Evolutionary conservation across 2,113 vertebrate genomes (phyloP), one percentile per base, ranked within the genome.

Genomic region (Megatriorchis doriae): DNA sequence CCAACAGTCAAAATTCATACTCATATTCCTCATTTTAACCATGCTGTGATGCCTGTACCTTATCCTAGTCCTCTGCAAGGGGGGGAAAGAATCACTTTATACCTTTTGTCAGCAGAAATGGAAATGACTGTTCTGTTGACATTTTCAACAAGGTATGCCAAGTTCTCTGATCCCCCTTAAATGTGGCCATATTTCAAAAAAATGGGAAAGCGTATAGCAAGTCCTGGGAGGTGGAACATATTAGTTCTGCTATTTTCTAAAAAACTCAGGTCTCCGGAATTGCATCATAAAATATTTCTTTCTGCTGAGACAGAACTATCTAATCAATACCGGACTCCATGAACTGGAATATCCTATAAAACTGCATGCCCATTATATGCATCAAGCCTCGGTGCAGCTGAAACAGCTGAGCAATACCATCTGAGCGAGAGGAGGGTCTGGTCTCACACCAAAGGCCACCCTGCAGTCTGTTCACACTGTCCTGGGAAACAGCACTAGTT

Each of bases 241-340:
- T 5, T 7, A 16, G 13, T 86, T 66, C 29, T 58, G 22, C 4
- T 62, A 34, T 48, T 59, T 68, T 61, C 14, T 5, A 18, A 87
- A 91, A 80, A 7, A 0, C 15, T 21, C 14, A n/a, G 2, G 7
- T 29, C 83, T 84, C 45, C 78, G 31, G 45, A 89, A 61, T 6
- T 36, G 43, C 11, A 47, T 66, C 29, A 50, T 32, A 25, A 80
- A 43, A 32, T 31, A 50, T 11, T 73, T 67, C n/a, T 62, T 83
- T 55, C 29, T 77, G 29, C 16, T 68, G 26, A 70, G 72, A 63
- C 10, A 73, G n/a, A 61, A 25, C 31, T 48, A 16, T 29, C 16
- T 50, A 48, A 56, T 8, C 36, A 52, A 48, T 25, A 45, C 2
- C 0, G 0, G 58, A 10, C 7, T 67, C 40, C 2, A 6, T 58